Conservation (phyloP, 2,888 invertebrate species). For the Malachius bipustulatus region DNA sequence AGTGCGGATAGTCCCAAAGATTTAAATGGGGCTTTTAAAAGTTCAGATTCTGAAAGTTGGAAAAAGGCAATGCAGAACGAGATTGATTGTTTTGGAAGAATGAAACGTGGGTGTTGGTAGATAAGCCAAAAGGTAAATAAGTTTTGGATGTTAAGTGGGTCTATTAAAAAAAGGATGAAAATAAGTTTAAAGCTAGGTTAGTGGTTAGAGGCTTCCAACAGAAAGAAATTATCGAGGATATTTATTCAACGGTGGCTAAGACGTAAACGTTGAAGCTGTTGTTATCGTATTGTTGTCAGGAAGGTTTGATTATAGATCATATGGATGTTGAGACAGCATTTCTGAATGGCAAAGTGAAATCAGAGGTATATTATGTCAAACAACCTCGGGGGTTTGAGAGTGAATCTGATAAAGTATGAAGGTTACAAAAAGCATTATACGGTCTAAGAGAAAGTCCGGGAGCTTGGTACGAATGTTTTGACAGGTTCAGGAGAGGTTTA, state of each 20-base stretch:
- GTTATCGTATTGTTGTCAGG: constrained; percentile 13
- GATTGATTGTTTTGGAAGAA: constrained; percentile 15
- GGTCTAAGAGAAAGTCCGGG: constrained; percentile 17
- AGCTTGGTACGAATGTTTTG: constrained; percentile 19
- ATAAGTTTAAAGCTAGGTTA: constrained; percentile 12
- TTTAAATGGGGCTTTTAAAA: constrained; percentile 14
- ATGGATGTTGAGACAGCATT: constrained; percentile 22
- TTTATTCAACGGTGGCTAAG: constrained; percentile 15
- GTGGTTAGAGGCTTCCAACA: constrained; percentile 16
- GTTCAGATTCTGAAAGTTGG: constrained; percentile 13
- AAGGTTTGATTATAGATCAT: constrained; percentile 15
- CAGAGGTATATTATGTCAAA: constrained; percentile 18
- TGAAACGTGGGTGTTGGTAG: constrained; percentile 16
- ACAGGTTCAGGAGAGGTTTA: constrained; percentile 12
- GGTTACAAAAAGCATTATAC: constrained; percentile 19
- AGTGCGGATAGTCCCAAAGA: constrained; percentile 9
- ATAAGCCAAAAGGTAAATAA: constrained; percentile 14
- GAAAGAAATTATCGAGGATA: constrained; percentile 12
- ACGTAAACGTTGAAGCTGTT: constrained; percentile 14
- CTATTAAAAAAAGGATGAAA: constrained; percentile 14
- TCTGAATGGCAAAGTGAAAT: constrained; percentile 19
- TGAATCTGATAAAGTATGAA: constrained; percentile 13
- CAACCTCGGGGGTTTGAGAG: constrained; percentile 17
- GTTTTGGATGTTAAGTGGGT: constrained; percentile 15
- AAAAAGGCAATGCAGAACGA: constrained; percentile 15